Evolutionary conservation across 2,888 invertebrate genomes (phyloP).

Genomic region (Cryptophagus acutangulus): DNA sequence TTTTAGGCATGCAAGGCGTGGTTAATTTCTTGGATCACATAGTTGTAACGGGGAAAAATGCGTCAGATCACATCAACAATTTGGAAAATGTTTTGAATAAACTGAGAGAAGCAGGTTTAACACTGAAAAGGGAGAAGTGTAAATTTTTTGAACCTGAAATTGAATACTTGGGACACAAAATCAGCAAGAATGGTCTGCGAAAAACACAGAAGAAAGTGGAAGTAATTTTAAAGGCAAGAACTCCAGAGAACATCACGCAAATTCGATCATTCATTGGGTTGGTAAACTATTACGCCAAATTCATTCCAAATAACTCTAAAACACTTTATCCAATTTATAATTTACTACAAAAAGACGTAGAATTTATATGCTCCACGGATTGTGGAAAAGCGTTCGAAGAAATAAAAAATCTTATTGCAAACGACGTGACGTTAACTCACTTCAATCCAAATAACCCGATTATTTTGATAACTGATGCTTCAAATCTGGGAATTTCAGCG

Average conservation of each 20-base stretch:
- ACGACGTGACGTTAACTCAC: conserved; percentile 1
- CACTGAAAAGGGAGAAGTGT: conserved; percentile 33
- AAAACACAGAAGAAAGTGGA: not conserved
- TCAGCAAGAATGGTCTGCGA: conserved; percentile 26
- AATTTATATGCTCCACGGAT: conserved; percentile 6
- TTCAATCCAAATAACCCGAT: conserved; percentile 10
- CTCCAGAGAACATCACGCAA: not conserved
- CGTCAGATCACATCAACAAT: conserved; percentile 20
- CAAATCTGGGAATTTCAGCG: conserved; percentile 9
- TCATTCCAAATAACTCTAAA: not conserved
- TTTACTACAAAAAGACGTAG: not conserved
- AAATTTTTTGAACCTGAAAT: conserved; percentile 30
- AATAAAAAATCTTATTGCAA: conserved; percentile 5
- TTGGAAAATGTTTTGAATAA: conserved; percentile 23
- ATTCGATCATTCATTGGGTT: conserved; percentile 3
- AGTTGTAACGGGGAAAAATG: conserved; percentile 25
- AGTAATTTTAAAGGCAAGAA: conserved; percentile 1
- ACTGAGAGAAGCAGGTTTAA: conserved; percentile 24
- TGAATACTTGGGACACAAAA: conserved; percentile 32
- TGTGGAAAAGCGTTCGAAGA: conserved; percentile 6
- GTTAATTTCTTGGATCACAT: conserved; percentile 33
- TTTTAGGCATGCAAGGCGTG: conserved; percentile 19
- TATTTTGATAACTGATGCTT: conserved; percentile 8
- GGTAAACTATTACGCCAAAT: conserved; percentile 8
- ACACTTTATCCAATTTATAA: conserved; percentile 4